Base-by-base conservation (phyloP, 2,888 invertebrate genomes). In the Clistopyga incitator region DNA sequence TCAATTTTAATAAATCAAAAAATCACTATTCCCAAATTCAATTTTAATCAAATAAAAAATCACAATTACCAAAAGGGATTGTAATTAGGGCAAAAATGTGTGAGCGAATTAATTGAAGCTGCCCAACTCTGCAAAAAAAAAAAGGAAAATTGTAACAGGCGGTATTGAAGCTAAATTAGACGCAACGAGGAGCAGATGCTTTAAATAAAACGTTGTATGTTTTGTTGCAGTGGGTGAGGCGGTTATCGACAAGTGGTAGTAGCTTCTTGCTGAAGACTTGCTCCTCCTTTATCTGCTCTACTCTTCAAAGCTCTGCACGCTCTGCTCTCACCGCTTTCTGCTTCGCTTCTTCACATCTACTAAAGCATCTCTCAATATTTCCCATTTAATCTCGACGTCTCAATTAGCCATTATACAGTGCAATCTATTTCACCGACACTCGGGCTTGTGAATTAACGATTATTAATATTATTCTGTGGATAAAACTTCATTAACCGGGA, bases 161-260 rank as follows among this genome's bases (percentile, higher is more conserved):
- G 25, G 23, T 0, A 13, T 56, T 56, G 3, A 11, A 25, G 56
- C 8, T 15, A 25, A 25, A 13, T 10, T 18, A 18, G n/a, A 18
- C 18, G 50, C 18, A 50, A 50, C n/a, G 34, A 72, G 25, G 6
- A 72, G 42, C 11, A 54, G 10, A 54, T 45, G 42, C 15, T 72
- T 25, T 59, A 25, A 72, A 23, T 29, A 18, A 45, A 38, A 38
- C 72, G 45, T 72, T 86, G 82, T 90, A 80, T 89, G 85, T 89
- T 90, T 86, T 90, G 91, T 91, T 91, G 76, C 90, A 90, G 90
- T 90, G 88, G 85, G 78, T 86, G 89, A 88, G 81, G 86, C 84
- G 85, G 88, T 90, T 85, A 87, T 89, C 88, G 88, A 89, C 86
- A 88, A 88, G 87, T 88, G 90, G 88, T 78, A 76, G 74, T 79